phyloP scores from a whole-genome alignment of 2,888 invertebrate species.

The Nudaria mundana region DNA sequence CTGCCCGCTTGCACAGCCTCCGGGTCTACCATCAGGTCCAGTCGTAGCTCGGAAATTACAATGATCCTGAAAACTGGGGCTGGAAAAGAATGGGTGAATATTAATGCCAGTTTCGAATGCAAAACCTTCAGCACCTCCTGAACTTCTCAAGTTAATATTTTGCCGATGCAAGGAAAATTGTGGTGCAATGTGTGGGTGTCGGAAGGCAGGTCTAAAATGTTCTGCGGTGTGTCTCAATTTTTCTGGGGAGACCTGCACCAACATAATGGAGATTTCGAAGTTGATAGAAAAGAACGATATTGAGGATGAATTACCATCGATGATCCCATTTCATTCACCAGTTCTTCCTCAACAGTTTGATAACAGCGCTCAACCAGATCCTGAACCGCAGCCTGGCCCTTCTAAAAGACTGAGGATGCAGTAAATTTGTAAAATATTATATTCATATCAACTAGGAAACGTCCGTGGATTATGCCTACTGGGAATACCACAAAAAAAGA shows the following conservation, averaged over 20 bases:
- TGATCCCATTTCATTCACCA: neutral
- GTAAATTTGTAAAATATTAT: slow-evolving; percentile 3
- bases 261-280: too few relatives aligned
- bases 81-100: neutral
- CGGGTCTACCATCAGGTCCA: slow-evolving; percentile 4
- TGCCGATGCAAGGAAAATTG: slow-evolving; percentile 16
- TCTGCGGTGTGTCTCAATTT: slow-evolving; percentile 18
- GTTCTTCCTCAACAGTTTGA: too few relatives aligned
- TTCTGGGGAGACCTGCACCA: too few relatives aligned
- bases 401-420: slow-evolving; percentile 3
- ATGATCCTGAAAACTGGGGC: neutral
- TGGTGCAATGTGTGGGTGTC: slow-evolving; percentile 14
- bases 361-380: too few relatives aligned
- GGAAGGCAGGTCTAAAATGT: slow-evolving; percentile 24
- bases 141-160: slow-evolving; percentile 11
- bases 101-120: neutral
- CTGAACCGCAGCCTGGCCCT: slow-evolving; percentile 3
- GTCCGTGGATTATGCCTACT: slow-evolving; percentile 1
- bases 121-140: slow-evolving; percentile 3
- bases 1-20: slow-evolving; percentile 1
- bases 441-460: too few relatives aligned
- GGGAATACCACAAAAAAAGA: slow-evolving; percentile 3
- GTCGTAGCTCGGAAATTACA: slow-evolving; percentile 4
- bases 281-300: slow-evolving; percentile 13
- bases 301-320: slow-evolving; percentile 13